Base-by-base conservation (phyloP, 2,888 invertebrate species). In the Hoplodrina ambigua region DNA sequence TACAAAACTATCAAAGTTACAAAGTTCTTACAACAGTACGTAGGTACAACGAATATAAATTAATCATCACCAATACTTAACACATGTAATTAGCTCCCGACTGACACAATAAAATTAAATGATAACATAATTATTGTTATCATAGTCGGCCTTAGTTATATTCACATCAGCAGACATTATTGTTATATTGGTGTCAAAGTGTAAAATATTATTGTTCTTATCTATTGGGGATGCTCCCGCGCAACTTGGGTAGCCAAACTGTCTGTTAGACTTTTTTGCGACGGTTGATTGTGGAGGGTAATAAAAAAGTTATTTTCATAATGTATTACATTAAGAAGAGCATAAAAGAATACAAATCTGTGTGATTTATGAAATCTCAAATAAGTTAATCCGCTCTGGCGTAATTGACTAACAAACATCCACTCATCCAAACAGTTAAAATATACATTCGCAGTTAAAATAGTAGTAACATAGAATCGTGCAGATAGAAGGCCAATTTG, bases 151-250 rank as follows among this genome's bases (percentile, higher is more conserved):
- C 58, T 59, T 41, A 49, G 62, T 81, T 68, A 60, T 66, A 56
- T 67, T 65, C 33, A 37, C 44, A 68, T 30, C n/a, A 50, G 37
- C 46, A 4, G 64, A 25, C 15, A 33, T 66, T 55, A 72, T 46
- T 72, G 58, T 71, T 56, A 56, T 58, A 78, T 72, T 69, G 50
- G 56, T 74, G 82, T 76, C 76, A 83, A 69, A 83, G 76, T 52
- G 60, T 60, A 75, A 50, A 61, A 57, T 64, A 46, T 70, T 67
- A 74, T 77, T 70, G 37, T 53, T 49, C 37, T 65, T 67, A 65
- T 69, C 69, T 50, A 5, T 56, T 20, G 69, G 78, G 78, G 58
- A 55, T 55, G 30, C 71, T 59, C 59, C 4, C 19, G 33, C 10
- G 53, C 46, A 17, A 15, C 25, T 11, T 25, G 11, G 10, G 19